Evolutionary conservation across 2,797 vertebrate species (phyloP).

Genomic region (Carapus acus): DNA sequence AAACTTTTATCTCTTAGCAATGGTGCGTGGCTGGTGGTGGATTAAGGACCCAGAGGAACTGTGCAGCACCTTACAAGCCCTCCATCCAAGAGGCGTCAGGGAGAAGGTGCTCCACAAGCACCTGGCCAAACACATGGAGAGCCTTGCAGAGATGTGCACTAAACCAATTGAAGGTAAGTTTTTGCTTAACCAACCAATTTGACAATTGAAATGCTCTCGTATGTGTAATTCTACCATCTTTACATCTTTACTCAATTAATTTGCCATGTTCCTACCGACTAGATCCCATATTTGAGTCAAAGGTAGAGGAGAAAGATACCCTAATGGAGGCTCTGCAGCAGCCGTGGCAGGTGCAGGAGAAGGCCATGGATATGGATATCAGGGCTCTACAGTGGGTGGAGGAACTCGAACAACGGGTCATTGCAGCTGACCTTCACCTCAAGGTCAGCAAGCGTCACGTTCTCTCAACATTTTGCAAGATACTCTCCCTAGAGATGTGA

Average conservation of each 20-base stretch:
- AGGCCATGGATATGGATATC: slow-evolving; percentile 80
- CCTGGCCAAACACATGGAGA: slow-evolving; percentile 90
- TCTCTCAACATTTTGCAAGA: background rate
- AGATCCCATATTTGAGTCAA: slow-evolving; percentile 83
- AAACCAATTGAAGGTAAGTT: slow-evolving; percentile 74
- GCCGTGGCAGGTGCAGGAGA: slow-evolving; percentile 80
- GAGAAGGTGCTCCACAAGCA: slow-evolving; percentile 93
- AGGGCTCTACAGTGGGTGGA: slow-evolving; percentile 87
- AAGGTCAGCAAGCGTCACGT: slow-evolving; percentile 68
- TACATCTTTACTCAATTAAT: too few species aligned
- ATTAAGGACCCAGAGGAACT: slow-evolving; percentile 83
- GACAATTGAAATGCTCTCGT: background rate
- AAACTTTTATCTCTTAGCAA: slow-evolving; percentile 76
- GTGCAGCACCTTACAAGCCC: slow-evolving; percentile 74
- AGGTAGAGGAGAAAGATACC: slow-evolving; percentile 53
- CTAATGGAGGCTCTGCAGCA: slow-evolving; percentile 72
- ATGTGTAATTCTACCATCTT: background rate
- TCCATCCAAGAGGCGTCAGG: slow-evolving; percentile 86
- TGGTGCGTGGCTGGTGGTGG: slow-evolving; percentile 94
- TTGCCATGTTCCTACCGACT: background rate
- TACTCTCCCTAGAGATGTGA: too few species aligned
- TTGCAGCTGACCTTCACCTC: slow-evolving; percentile 86
- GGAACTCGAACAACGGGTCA: slow-evolving; percentile 86
- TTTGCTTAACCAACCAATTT: background rate
- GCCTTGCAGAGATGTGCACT: slow-evolving; percentile 82